Evolutionary conservation across 2,888 invertebrate genomes (phyloP), one percentile per base, ranked within the genome.

Genomic region (Mechanitis messenoides): DNA sequence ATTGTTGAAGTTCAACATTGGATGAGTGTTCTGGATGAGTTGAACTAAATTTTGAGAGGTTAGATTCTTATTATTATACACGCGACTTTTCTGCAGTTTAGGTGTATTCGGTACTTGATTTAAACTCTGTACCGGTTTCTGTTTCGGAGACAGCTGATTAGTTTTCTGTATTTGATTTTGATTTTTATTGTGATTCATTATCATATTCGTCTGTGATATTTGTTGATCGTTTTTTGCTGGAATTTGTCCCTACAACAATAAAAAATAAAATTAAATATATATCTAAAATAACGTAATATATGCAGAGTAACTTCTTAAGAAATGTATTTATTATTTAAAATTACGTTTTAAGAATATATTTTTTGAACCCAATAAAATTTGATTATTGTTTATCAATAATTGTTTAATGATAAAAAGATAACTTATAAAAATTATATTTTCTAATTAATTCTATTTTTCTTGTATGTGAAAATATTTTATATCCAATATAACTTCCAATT

Each of bases 11-110:
- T 87, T 84, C 58, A 90, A 55, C 84, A 90, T 88, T 0, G 90
- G 90, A 68, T 91, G 90, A 0, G 90, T 88, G 55, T 84, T 87
- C 69, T 90, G 90, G 47, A 91, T 90, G 31, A 91, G 85, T 53
- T 90, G 90, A 0, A 90, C 90, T 35, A 91, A 61, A 58, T 85
- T 88, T 64, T 87, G 85, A 0, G 87, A 85, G 0, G 81, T 78
- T 65, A 80, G 56, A 62, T 75, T 78, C 60, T 74, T 65, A 0
- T 84, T 87, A 45, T 80, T 83, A 53, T 85, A 88, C 0, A 85
- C 74, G 0, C 84, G 67, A 3, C 76, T 81, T 50, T 85, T 87
- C 20, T 83, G 84, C 12, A 71, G 58, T 63, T 84, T 81, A 2
- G 74, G 74, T 11, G 3, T 78, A 33, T 64, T 62, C 11, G 60